Evolutionary conservation across 2,888 invertebrate species (phyloP), one percentile per base, ranked within the genome.

Genomic region (Taphrorychus bicolor): DNA sequence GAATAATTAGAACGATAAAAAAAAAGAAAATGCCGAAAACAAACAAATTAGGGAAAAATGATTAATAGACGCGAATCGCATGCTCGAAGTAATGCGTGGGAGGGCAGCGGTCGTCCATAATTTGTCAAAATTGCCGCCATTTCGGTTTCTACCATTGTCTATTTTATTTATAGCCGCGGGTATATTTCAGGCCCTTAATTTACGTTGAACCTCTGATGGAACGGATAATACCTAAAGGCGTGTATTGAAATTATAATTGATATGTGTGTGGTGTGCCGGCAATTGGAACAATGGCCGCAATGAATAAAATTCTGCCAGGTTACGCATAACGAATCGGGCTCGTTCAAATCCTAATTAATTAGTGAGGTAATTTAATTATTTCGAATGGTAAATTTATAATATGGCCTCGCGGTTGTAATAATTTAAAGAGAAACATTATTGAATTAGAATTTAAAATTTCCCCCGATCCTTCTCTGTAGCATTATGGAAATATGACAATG

Each of bases 1-100:
- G 66, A 66, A 59, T 66, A 66, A 66, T 66, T 54, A 59, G 22
- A 48, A 7, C 48, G 45, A 49, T 54, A 59, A 59, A 59, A 66
- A n/a, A n/a, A n/a, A n/a, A n/a, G n/a, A n/a, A n/a, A 59, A 41
- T 32, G 49, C 58, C 23, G 19, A 14, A 32, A 66, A 60, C 59
- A 59, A 66, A 66, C 53, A 54, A 66, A 66, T 59, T 66, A 59
- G 56, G 59, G 59, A 66, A 66, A 66, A 59, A 59, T 59, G 66
- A 66, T 66, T 66, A 66, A 66, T 66, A 60, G 59, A 48, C 51
- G 59, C 59, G 48, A 49, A 60, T 53, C 52, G 58, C 58, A 22
- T 24, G 59, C 66, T 49, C 56, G 32, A 56, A 32, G 32, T 32
- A 32, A 32, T 32, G 32, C 32, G 32, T 32, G 9, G 32, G 32